Percentiles rank a stretch among this genome's conserved stretches.
These are phyloP conservation scores for Shargacucullia verbasci DNA, from an alignment of 2,888 invertebrate species.

Conservation along the genomic window DNA sequence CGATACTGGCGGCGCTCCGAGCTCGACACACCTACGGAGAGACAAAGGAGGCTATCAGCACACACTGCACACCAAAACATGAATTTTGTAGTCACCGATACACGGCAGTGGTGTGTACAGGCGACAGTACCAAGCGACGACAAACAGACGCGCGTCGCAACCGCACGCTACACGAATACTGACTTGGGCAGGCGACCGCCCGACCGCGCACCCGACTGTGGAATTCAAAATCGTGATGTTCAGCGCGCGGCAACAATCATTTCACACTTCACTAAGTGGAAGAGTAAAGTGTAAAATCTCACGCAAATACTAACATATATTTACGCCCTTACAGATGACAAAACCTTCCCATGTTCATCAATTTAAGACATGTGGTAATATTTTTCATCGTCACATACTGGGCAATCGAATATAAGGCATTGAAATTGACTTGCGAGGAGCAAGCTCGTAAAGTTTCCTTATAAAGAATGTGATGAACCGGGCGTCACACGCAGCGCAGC, in stretches of 20 bases:
- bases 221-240: constrained; percentile 73
- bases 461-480: constrained; percentile 58
- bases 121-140: constrained; percentile 38
- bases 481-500: constrained; percentile 55
- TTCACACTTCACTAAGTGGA: constrained; percentile 81
- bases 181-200: constrained; percentile 44
- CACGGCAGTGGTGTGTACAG: constrained; percentile 58
- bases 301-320: constrained; percentile 71
- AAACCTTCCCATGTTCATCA: constrained; percentile 34
- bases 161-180: constrained; percentile 74
- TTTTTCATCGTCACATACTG: constrained; percentile 25
- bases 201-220: constrained; percentile 55
- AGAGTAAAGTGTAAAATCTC: constrained; percentile 80
- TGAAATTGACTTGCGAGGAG: constrained; percentile 49
- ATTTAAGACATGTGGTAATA: constrained; percentile 5
- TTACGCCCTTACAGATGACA: constrained; percentile 50
- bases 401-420: constrained; percentile 38
- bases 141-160: constrained; percentile 65
- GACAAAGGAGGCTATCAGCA: constrained; percentile 76
- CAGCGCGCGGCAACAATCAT: constrained; percentile 73
- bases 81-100: constrained; percentile 67
- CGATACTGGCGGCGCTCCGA: constrained; percentile 57
- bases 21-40: constrained; percentile 80
- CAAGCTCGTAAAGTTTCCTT: constrained; percentile 56
- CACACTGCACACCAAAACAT: constrained; percentile 74